phyloP scores from a whole-genome alignment of 1,140 invertebrate genomes.

The Cydia splendana region DNA sequence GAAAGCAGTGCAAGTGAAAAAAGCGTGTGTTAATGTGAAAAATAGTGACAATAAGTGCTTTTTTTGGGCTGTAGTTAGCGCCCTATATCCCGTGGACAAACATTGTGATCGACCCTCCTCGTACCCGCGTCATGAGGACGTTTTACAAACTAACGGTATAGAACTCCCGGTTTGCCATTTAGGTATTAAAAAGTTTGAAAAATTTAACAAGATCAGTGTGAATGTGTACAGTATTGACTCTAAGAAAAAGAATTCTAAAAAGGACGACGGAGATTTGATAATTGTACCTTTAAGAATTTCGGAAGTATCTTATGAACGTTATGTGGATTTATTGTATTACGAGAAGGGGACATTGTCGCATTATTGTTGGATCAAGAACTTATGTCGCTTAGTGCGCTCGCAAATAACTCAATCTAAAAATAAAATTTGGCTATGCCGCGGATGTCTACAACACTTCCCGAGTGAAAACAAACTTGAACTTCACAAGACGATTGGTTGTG shows the following conservation, averaged over 20 bases:
- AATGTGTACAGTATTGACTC: not conserved
- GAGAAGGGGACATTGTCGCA: not conserved
- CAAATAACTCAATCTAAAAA: not conserved
- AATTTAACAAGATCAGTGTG: conserved; percentile 13
- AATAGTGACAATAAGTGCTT: conserved; percentile 27
- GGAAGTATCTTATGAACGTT: not conserved
- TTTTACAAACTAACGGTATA: not conserved
- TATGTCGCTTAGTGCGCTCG: not conserved
- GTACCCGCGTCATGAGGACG: not conserved
- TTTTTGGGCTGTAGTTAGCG: conserved; percentile 4
- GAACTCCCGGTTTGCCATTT: not conserved
- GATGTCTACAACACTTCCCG: conserved; percentile 11
- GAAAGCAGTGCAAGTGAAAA: not conserved
- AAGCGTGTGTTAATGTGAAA: conserved; percentile 25
- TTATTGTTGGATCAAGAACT: conserved; percentile 22
- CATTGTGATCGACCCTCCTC: not conserved
- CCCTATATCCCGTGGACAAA: not conserved
- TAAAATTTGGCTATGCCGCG: not conserved
- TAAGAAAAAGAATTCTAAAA: not conserved
- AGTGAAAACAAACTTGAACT: conserved; percentile 9
- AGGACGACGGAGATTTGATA: not conserved
- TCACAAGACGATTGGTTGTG: not conserved
- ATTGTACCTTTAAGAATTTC: conserved; percentile 7
- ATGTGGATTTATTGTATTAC: conserved; percentile 17
- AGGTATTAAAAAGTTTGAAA: conserved; percentile 8